Percentiles rank a stretch among this genome's conserved stretches.
These are phyloP conservation scores for Baronia brevicornis DNA, from an alignment of 2,888 invertebrate genomes.

Conservation along the genomic window DNA sequence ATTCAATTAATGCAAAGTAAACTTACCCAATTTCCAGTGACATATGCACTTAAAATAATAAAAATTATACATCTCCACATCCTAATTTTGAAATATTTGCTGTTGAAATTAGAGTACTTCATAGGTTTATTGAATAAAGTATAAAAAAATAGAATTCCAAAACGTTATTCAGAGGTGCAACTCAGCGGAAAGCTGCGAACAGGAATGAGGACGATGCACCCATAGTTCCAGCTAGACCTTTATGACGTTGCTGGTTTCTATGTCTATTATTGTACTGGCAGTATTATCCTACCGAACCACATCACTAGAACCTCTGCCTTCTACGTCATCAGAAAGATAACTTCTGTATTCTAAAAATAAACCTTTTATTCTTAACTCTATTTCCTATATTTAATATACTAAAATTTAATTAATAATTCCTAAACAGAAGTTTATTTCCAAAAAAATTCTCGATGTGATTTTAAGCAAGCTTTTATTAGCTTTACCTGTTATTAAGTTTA, in stretches of 20 bases:
- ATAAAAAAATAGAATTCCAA: slow-evolving; percentile 9
- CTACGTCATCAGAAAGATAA: slow-evolving; percentile 4
- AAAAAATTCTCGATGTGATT: no score
- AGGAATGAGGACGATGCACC: slow-evolving; percentile 54
- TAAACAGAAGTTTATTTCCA: no score
- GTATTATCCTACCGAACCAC: slow-evolving; percentile 13
- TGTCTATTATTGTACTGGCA: slow-evolving; percentile 25
- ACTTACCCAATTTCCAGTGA: slow-evolving; percentile 15
- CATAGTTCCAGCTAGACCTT: slow-evolving; percentile 28
- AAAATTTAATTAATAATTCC: no score
- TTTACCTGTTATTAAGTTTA: no score
- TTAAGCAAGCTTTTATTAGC: no score
- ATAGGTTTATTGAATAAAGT: slow-evolving; percentile 1
- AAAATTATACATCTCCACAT: slow-evolving; percentile 14
- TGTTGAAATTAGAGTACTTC: no score
- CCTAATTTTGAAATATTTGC: no score
- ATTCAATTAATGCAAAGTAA: background rate
- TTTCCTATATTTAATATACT: no score
- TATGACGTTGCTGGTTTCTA: slow-evolving; percentile 19
- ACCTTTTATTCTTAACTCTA: slow-evolving; percentile 1
- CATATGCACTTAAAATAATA: slow-evolving; percentile 6
- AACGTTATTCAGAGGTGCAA: slow-evolving; percentile 19
- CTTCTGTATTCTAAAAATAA: background rate
- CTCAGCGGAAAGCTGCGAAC: slow-evolving; percentile 35
- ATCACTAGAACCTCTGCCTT: slow-evolving; percentile 6